Evolutionary conservation across 2,797 vertebrate genomes (phyloP).

Genomic region (Sebastolobus altivelis): DNA sequence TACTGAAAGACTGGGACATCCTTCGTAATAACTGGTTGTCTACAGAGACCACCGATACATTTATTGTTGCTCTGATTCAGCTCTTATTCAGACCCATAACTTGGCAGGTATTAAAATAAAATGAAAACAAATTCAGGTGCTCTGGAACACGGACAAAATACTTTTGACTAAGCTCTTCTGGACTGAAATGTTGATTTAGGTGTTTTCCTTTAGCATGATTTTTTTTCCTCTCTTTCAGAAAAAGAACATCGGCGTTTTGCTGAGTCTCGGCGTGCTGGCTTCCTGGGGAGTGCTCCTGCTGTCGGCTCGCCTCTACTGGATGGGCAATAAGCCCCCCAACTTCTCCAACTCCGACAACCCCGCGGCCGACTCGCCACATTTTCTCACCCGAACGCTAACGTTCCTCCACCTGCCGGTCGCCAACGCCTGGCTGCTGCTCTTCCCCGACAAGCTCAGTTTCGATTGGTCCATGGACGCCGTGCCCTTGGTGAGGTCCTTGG

Average conservation of each 20-base stretch:
- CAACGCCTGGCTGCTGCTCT: constrained; percentile 96
- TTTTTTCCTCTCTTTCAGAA: constrained; percentile 84
- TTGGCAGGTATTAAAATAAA: constrained; percentile 39
- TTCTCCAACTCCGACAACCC: constrained; percentile 99
- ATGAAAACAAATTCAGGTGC: constrained; percentile 35
- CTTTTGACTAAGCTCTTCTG: constrained; percentile 25
- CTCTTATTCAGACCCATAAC: not conserved
- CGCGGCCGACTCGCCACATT: constrained; percentile 92
- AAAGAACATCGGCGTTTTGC: constrained; percentile 88
- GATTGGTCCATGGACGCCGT: constrained; percentile 99
- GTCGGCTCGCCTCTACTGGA: constrained; percentile 95
- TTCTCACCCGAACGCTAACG: constrained; percentile 91
- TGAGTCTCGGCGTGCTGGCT: constrained; percentile 89
- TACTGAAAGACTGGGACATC: not conserved
- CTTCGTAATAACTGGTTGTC: constrained; percentile 18
- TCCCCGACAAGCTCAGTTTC: constrained; percentile 96
- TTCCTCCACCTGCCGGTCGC: constrained; percentile 95
- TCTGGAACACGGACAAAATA: constrained; percentile 15
- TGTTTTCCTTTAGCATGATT: constrained; percentile 26
- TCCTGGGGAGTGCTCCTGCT: constrained; percentile 92
- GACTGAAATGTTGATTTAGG: constrained; percentile 40
- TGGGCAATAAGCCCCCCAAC: constrained; percentile 98
- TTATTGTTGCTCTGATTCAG: constrained; percentile 11
- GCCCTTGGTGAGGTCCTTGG: constrained; percentile 91
- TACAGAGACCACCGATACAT: constrained; percentile 4